A percentile compares a stretch with the other conserved stretches of the same genome.
Evolutionary conservation across 2,113 vertebrate genomes (phyloP).

Genomic region (Fregetta grallaria): DNA sequence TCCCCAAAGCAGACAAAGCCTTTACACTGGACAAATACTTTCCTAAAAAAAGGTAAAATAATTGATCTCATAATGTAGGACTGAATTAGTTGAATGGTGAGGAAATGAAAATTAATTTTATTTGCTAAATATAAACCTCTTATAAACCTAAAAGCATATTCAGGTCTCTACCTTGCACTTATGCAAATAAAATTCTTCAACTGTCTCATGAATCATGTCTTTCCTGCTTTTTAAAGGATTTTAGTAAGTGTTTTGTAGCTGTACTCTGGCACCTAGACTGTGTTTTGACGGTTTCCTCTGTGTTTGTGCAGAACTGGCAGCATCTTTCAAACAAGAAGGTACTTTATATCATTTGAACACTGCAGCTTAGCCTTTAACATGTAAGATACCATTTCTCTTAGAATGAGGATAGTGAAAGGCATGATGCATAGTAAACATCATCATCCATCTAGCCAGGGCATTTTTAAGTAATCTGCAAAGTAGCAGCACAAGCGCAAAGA

Average conservation of each 20-base stretch:
- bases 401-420: neutral
- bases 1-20: neutral
- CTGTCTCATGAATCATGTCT: neutral
- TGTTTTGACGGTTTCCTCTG: slow-evolving; percentile 39
- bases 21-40: neutral
- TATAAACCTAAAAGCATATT: neutral
- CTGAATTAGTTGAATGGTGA: neutral
- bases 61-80: neutral
- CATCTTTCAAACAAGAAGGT: slow-evolving; percentile 2
- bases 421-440: neutral
- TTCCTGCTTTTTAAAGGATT: neutral
- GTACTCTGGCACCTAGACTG: slow-evolving; percentile 19
- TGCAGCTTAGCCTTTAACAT: neutral
- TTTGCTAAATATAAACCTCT: neutral
- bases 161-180: neutral
- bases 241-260: neutral
- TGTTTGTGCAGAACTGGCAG: slow-evolving; percentile 14
- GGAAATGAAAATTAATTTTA: neutral
- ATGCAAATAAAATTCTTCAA: neutral
- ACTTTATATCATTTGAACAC: neutral
- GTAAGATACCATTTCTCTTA: neutral
- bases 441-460: neutral
- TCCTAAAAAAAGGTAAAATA: neutral
- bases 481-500: neutral
- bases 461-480: neutral